phyloP scores from a whole-genome alignment of 2,113 vertebrate genomes.

The Megaceryle maxima region DNA sequence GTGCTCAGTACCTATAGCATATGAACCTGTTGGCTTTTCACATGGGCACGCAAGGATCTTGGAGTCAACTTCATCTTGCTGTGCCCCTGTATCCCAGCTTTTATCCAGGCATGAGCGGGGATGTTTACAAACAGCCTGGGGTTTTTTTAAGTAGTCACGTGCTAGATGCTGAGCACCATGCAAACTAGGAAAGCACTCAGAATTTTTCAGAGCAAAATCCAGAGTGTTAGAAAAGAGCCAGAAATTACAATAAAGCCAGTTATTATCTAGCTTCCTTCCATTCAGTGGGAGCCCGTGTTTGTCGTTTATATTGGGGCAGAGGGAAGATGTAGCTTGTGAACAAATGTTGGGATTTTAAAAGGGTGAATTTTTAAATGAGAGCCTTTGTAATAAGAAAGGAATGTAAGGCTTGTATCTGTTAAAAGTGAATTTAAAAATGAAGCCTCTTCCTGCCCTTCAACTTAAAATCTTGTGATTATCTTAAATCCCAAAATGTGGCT shows the following conservation, averaged over 20 bases:
- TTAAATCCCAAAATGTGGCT: constrained; percentile 31
- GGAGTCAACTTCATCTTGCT: neutral
- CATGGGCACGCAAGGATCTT: neutral
- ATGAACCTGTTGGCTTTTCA: neutral
- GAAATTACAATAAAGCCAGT: neutral
- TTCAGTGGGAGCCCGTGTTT: neutral
- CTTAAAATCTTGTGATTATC: constrained; percentile 1
- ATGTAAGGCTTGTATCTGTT: neutral
- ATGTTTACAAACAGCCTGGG: neutral
- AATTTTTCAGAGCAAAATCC: neutral
- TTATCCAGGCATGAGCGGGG: neutral
- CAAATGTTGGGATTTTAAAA: neutral
- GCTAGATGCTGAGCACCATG: neutral
- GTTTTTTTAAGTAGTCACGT: neutral
- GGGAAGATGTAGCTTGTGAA: neutral
- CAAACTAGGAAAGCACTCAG: neutral
- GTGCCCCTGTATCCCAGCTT: rapidly evolving
- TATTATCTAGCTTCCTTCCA: constrained; percentile 1
- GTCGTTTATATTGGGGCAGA: neutral
- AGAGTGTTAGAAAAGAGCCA: neutral
- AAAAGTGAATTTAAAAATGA: constrained; percentile 7
- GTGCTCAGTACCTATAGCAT: neutral
- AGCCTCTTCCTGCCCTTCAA: neutral
- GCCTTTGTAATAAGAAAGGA: neutral
- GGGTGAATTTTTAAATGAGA: neutral